These are phyloP conservation scores for Lepus townsendii DNA, from an alignment of 2,797 vertebrate genomes.

Conservation along the genomic window DNA sequence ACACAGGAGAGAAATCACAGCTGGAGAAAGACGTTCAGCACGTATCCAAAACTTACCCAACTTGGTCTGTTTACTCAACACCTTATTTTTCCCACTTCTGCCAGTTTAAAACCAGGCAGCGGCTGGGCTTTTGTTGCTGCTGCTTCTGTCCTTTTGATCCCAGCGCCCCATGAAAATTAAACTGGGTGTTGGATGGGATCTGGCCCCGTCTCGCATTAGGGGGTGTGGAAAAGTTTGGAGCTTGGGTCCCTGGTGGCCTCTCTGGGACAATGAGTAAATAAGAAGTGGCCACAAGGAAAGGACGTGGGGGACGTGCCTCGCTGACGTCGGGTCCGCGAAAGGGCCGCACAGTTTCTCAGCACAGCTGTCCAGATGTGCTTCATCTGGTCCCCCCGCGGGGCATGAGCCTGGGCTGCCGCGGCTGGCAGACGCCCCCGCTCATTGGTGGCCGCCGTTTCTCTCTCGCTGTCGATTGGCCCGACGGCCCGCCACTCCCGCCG, in stretches of 20 bases:
- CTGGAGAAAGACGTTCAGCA: constrained; percentile 32
- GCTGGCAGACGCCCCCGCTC: not conserved
- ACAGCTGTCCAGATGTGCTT: constrained; percentile 84
- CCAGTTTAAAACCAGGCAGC: constrained; percentile 63
- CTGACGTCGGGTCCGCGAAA: not conserved
- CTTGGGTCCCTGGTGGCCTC: constrained; percentile 40
- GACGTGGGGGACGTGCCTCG: constrained; percentile 77
- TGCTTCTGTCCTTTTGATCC: constrained; percentile 61
- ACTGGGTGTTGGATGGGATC: constrained; percentile 33
- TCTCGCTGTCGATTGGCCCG: constrained; percentile 32
- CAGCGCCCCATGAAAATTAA: constrained; percentile 65
- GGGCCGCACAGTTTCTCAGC: not conserved
- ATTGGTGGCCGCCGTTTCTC: constrained; percentile 26
- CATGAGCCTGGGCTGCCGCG: not conserved
- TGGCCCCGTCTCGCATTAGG: constrained; percentile 26
- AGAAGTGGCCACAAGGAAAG: constrained; percentile 47
- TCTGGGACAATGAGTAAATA: constrained; percentile 54
- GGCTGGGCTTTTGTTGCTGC: constrained; percentile 68
- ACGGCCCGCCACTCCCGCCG: constrained; percentile 30
- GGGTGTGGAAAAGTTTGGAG: not conserved
- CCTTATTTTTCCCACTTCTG: constrained; percentile 54
- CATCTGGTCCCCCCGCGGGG: constrained; percentile 59
- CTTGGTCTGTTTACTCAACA: constrained; percentile 65
- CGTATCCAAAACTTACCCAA: constrained; percentile 78
- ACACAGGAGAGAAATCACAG: constrained; percentile 39